Evolutionary conservation across 2,888 invertebrate genomes (phyloP).

Genomic region (Noctua pronuba): DNA sequence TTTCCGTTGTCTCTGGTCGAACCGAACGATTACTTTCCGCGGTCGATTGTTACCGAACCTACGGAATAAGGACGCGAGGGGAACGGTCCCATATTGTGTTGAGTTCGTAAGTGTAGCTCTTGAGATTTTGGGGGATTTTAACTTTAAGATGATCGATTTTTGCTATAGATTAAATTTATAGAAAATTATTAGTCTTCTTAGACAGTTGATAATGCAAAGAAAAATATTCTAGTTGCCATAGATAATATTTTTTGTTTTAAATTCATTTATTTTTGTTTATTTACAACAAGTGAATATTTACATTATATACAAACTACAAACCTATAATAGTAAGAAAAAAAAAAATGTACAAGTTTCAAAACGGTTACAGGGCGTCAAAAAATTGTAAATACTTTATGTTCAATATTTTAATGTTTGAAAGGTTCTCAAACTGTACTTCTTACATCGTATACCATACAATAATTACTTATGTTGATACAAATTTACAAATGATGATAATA

Average conservation of each 20-base stretch:
- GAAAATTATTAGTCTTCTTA: neutral
- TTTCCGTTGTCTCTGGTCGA: conserved; percentile 81
- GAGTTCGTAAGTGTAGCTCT: conserved; percentile 24
- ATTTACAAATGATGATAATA: neutral
- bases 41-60: conserved; percentile 58
- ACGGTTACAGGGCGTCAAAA: no score
- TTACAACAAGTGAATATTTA: no score
- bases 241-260: neutral
- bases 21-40: conserved; percentile 68
- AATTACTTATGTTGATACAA: neutral
- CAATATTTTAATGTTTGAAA: neutral
- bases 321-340: no score
- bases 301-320: no score
- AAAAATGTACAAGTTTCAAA: no score
- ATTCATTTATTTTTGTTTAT: neutral
- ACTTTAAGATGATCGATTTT: neutral
- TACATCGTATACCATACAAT: neutral
- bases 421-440: neutral
- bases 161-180: neutral
- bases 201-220: neutral
- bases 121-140: neutral
- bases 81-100: conserved; percentile 35
- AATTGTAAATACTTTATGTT: no score
- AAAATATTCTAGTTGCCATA: neutral
- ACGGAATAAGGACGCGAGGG: conserved; percentile 44